Evolutionary conservation across 2,113 vertebrate genomes (phyloP).

Genomic region (Chamaea fasciata): DNA sequence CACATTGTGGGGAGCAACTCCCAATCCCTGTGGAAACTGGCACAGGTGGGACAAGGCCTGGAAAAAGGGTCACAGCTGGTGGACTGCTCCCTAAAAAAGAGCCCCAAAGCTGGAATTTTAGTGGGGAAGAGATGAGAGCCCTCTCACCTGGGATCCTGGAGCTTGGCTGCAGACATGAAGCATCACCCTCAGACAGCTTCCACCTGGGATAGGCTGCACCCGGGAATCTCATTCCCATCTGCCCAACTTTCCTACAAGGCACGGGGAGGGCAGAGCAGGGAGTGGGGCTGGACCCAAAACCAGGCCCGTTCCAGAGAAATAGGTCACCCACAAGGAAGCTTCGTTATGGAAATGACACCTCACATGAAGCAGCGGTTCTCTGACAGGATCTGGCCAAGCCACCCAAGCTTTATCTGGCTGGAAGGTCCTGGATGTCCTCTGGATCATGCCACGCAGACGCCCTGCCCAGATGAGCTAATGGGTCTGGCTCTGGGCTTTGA

Average conservation of each 20-base stretch:
- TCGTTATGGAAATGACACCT: fast-evolving
- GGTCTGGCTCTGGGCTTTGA: neutral
- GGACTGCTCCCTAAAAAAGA: neutral
- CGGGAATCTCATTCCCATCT: neutral
- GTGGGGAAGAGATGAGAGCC: neutral
- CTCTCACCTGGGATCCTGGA: neutral
- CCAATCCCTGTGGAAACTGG: neutral
- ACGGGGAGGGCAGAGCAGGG: neutral
- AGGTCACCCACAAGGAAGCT: neutral
- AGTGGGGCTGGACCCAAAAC: neutral
- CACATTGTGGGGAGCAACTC: neutral
- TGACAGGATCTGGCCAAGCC: neutral
- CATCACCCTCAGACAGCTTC: neutral
- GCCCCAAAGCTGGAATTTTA: neutral
- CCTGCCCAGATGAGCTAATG: neutral
- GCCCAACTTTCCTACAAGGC: neutral
- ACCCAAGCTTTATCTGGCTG: neutral
- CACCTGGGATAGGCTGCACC: neutral
- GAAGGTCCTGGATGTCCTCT: neutral
- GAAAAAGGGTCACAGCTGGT: neutral
- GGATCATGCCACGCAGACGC: neutral
- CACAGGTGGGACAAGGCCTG: neutral
- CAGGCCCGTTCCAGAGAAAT: neutral
- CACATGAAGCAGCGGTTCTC: neutral
- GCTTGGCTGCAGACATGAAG: neutral